Evolutionary conservation across 2,888 invertebrate species (phyloP), one percentile per base, ranked within the genome.

Genomic region (Cerastoderma edule): DNA sequence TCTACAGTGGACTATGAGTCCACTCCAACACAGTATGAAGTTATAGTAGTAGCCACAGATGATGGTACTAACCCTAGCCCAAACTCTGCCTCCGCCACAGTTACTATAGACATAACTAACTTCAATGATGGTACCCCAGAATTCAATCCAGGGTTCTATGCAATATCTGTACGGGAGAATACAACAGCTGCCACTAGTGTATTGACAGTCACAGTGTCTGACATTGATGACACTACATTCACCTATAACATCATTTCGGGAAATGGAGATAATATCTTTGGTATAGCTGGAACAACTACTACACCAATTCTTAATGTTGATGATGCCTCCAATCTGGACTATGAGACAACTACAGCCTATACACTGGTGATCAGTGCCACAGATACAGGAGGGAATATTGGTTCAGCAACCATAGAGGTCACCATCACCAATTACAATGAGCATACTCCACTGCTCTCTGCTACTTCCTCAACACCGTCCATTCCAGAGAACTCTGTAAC

Each of bases 341-440:
- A 83, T 48, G 90, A 91, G 75, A 81, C 79, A 22, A 80, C 83
- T 13, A 77, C 73, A 44, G 35, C 64, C 89, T 98, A 98, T 92
- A 95, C 95, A 75, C 94, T 98, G 28, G 97, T 97, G 92, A 94
- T 98, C 44, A 95, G 84, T 95, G 95, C 64, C 93, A 94, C 10
- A 94, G 95, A 56, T 92, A 93, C 94, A 48, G 87, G 87, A 3
- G 57, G 69, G 6, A 60, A 75, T 27, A 83, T 81, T 13, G 83
- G 82, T 16, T 72, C 83, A 1, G 72, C 80, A 16, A 80, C 83
- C n/a, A 82, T 89, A 3, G 72, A 70, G 6, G 81, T 89, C n/a
- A 56, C 69, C 30, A 71, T 85, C 10, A 77, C 73, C 24, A 85
- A 85, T 44, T 79, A 84, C 30, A 86, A 87, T 72, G 87, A 89